These are phyloP conservation scores for Terebella lapidaria DNA, from an alignment of 2,888 invertebrate genomes.

Conservation along the genomic window DNA sequence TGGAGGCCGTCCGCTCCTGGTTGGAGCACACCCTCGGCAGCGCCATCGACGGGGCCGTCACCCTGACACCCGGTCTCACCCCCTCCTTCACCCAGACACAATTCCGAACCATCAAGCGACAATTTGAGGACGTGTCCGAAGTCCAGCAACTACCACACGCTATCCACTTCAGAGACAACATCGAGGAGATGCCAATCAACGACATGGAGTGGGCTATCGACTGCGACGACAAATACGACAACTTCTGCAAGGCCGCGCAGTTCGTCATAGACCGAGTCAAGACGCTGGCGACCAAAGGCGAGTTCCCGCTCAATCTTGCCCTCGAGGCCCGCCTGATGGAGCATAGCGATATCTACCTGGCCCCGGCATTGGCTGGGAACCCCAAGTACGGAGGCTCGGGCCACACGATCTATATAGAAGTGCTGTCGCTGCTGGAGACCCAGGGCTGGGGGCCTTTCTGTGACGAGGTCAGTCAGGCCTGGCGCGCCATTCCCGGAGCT, in stretches of 20 bases:
- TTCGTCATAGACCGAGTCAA: not conserved
- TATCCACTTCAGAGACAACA: no score
- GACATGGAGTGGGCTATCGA: conserved; percentile 8
- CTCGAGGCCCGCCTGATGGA: conserved; percentile 6
- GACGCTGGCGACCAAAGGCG: not conserved
- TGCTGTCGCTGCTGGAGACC: no score
- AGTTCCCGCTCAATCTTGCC: conserved; percentile 8
- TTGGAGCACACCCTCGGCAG: not conserved
- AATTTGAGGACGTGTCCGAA: not conserved
- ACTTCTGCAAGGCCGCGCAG: not conserved
- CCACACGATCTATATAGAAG: no score
- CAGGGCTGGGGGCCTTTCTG: no score
- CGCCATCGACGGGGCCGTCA: not conserved
- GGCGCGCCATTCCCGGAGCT: no score
- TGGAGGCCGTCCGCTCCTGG: not conserved
- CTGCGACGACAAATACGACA: not conserved
- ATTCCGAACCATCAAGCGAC: not conserved
- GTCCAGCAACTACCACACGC: conserved; percentile 1
- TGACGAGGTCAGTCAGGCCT: no score
- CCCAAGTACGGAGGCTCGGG: conserved; percentile 7
- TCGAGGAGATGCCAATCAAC: not conserved
- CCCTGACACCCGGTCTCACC: not conserved
- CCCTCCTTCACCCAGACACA: not conserved
- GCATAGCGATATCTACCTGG: conserved; percentile 5
- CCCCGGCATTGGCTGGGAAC: not conserved